These are phyloP conservation scores for Dipodomys merriami DNA, from an alignment of 2,113 vertebrate species.

Conservation along the genomic window DNA sequence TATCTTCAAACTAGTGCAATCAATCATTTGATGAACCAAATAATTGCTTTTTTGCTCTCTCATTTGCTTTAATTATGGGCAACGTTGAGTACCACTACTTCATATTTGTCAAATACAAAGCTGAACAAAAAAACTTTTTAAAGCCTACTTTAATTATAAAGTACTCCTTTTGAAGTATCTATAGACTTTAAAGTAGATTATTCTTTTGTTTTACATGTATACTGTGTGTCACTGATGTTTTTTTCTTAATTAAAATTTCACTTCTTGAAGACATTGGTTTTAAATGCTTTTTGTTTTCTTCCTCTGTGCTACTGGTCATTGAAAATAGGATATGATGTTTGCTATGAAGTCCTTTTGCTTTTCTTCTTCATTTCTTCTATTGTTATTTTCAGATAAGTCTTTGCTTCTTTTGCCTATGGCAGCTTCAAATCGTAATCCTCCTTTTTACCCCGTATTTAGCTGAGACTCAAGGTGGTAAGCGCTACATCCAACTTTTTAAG, in stretches of 20 bases:
- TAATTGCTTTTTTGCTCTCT: slow-evolving; percentile 79
- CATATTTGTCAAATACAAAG: slow-evolving; percentile 69
- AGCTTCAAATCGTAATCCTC: too few species aligned
- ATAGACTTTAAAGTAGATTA: background rate
- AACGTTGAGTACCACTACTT: slow-evolving; percentile 65
- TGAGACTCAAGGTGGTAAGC: too few species aligned
- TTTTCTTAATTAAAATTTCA: slow-evolving; percentile 39
- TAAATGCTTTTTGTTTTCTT: background rate
- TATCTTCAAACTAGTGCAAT: slow-evolving; percentile 64
- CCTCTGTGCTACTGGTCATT: too few species aligned
- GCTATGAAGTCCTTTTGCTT: too few species aligned
- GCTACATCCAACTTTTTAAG: background rate
- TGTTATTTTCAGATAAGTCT: too few species aligned
- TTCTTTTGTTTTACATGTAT: background rate
- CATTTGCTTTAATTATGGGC: slow-evolving; percentile 78
- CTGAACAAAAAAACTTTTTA: slow-evolving; percentile 14
- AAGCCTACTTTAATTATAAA: slow-evolving; percentile 54
- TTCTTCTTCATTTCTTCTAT: too few species aligned
- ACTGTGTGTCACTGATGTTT: background rate
- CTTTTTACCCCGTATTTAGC: too few species aligned
- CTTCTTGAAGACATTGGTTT: background rate
- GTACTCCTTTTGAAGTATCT: background rate
- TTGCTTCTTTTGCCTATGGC: too few species aligned
- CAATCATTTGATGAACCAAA: slow-evolving; percentile 77
- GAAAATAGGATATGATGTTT: too few species aligned